Percentiles rank a stretch among this genome's conserved stretches.
Evolutionary conservation across 1,140 invertebrate species (phyloP).

Genomic region (Drosophila auraria): DNA sequence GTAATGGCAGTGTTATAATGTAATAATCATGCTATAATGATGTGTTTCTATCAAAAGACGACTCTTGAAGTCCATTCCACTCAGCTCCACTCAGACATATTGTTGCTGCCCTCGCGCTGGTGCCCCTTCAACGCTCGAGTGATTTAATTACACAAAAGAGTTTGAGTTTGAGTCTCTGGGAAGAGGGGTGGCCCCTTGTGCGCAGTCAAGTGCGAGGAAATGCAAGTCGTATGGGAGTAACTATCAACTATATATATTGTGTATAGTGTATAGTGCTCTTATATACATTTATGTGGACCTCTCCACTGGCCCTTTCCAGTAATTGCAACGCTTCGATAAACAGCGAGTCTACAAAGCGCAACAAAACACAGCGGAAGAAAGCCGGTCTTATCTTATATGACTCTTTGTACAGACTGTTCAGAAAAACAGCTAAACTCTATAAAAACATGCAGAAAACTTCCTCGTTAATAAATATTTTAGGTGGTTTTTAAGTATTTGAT

Average conservation of each 20-base stretch:
- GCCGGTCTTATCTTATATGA: constrained; percentile 37
- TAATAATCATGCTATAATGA: constrained; percentile 74
- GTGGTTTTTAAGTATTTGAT: not conserved
- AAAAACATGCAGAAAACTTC: not conserved
- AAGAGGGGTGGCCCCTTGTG: constrained; percentile 41
- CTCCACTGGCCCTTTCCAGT: constrained; percentile 60
- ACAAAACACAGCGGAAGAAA: constrained; percentile 73
- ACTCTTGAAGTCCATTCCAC: constrained; percentile 38
- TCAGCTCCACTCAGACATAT: constrained; percentile 27
- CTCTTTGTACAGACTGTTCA: constrained; percentile 24
- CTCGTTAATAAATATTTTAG: not conserved
- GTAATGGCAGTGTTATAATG: constrained; percentile 40
- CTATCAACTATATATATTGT: constrained; percentile 31
- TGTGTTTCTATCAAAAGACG: constrained; percentile 62
- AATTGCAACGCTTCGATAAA: constrained; percentile 82
- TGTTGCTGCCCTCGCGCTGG: constrained; percentile 11
- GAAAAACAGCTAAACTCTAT: not conserved
- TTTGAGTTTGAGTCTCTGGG: constrained; percentile 5
- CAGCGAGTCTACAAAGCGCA: constrained; percentile 50
- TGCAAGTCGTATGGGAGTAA: constrained; percentile 53
- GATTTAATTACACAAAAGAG: constrained; percentile 76
- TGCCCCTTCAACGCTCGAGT: constrained; percentile 70
- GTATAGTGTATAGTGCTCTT: constrained; percentile 12
- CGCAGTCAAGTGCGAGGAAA: constrained; percentile 81
- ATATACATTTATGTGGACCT: constrained; percentile 35